Percentiles rank a stretch among this genome's conserved stretches.
phyloP scores from a whole-genome alignment of 1,140 invertebrate genomes.

The Planococcus citri region DNA sequence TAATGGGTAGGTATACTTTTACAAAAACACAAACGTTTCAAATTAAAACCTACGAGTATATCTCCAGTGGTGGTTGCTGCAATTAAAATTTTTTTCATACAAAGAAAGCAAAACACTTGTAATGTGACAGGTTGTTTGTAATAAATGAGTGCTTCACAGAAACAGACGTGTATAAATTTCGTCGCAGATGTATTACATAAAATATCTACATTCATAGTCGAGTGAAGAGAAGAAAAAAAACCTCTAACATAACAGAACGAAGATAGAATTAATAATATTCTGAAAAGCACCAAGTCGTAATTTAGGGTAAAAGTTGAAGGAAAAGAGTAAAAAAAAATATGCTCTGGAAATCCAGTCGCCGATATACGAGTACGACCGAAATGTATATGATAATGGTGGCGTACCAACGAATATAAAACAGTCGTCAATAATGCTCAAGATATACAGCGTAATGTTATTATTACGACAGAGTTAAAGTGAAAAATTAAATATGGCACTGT shows the following conservation, averaged over 20 bases:
- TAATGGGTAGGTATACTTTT: no score
- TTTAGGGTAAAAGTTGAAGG: background rate
- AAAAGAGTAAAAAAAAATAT: no score
- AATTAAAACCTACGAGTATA: no score
- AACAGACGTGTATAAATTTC: background rate
- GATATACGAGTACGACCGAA: no score
- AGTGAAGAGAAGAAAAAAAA: no score
- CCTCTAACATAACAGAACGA: no score
- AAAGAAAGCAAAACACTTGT: background rate
- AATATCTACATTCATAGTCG: background rate
- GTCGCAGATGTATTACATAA: background rate
- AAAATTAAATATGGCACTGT: conserved; percentile 13
- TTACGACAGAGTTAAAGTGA: conserved; percentile 10
- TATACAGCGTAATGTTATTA: conserved; percentile 13
- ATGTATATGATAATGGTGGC: background rate
- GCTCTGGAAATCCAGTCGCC: no score
- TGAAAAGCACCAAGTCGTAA: background rate
- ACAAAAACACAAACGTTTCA: no score
- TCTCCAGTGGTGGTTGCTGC: no score
- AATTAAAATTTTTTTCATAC: no score
- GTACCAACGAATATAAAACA: conserved; percentile 12
- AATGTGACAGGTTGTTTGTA: background rate
- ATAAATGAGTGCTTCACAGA: background rate
- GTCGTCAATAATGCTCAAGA: conserved; percentile 16
- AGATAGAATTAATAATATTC: background rate